Base-by-base conservation (phyloP, 2,888 invertebrate species). In the Sipha maydis region DNA sequence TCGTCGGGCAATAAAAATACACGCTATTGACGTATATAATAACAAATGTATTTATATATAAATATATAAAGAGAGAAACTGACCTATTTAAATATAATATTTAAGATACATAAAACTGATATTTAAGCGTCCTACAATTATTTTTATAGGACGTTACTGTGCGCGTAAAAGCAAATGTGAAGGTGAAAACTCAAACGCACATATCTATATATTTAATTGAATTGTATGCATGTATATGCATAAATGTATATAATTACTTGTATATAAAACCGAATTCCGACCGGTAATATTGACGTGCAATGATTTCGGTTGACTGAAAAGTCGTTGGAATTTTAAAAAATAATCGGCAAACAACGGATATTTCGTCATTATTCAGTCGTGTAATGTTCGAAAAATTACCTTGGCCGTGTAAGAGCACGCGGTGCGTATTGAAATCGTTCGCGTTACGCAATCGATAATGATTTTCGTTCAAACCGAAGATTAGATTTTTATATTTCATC, bases 301-400 rank as follows among this genome's bases (percentile, higher is more conserved):
- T 48, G n/a, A 82, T 83, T 73, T 83, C 71, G 83, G 73, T 34
- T 4, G 71, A 31, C 83, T 31, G 48, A 83, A 83, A 25, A 54
- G 34, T 73, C 83, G 31, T 56, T n/a, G 54, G 34, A 25, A 73
- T 73, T 54, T 83, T 54, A n/a, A 73, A n/a, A 54, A 83, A 83
- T 67, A 41, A 69, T 41, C 67, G 34, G 48, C 48, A 14, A 38
- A 73, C 34, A 34, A 56, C 83, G 73, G 73, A 83, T 83, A 83
- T 83, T 83, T 73, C 83, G 56, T 56, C 83, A 83, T 73, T 19
- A 19, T 19, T 3, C 14, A 48, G 48, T 48, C 71, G 54, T 73
- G 34, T 75, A 73, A 38, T 54, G 21, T 14, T 25, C 19, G 38
- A 78, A 78, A 83, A 83, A 73, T 73, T 73, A 56, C 83, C 83